Evolutionary conservation across 2,113 vertebrate genomes (phyloP).

Genomic region (Psittacara wagleri): DNA sequence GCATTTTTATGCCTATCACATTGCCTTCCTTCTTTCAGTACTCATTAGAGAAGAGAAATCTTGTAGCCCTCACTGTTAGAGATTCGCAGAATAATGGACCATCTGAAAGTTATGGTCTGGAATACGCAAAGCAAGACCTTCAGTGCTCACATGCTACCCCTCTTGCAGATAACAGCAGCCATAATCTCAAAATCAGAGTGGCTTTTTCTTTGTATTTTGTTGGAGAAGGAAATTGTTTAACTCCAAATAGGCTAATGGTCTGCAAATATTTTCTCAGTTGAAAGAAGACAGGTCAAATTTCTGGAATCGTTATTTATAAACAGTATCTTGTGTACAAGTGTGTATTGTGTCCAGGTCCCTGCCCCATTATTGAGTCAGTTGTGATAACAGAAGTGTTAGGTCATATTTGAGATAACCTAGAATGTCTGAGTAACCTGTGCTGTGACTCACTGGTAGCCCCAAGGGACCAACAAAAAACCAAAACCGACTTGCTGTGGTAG

Average conservation of each 20-base stretch:
- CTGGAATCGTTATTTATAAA: background rate
- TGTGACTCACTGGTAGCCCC: background rate
- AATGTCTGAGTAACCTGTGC: no score
- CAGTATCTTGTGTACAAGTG: background rate
- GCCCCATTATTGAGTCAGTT: background rate
- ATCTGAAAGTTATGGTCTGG: background rate
- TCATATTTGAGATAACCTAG: background rate
- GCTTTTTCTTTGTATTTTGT: background rate
- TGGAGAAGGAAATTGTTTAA: background rate
- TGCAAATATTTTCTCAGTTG: background rate
- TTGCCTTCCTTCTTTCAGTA: background rate
- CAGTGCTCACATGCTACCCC: background rate
- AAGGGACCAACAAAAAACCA: background rate
- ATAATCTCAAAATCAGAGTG: background rate
- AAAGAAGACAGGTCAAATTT: background rate
- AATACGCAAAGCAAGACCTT: background rate
- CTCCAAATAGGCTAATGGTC: background rate
- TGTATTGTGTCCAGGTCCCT: rapidly evolving
- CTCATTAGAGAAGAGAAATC: background rate
- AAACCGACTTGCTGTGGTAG: background rate
- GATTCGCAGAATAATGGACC: background rate
- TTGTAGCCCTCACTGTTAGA: background rate
- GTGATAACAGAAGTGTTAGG: background rate
- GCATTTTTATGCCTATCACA: background rate
- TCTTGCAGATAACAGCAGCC: background rate